These are phyloP conservation scores for Dryoscopus gambensis DNA, from an alignment of 2,113 vertebrate species.

Conservation along the genomic window DNA sequence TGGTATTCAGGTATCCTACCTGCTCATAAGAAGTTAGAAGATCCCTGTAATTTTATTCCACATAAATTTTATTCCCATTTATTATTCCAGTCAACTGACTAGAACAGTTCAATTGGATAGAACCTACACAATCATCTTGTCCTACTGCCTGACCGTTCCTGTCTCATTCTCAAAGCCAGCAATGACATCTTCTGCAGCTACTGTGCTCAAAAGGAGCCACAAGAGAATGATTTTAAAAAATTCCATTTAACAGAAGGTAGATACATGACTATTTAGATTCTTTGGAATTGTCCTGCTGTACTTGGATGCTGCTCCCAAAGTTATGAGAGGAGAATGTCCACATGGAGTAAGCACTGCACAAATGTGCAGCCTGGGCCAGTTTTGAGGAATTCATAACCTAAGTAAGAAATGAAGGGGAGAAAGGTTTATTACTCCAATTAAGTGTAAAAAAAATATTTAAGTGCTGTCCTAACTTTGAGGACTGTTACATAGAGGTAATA, in stretches of 20 bases:
- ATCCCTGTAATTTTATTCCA: neutral
- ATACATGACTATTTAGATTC: neutral
- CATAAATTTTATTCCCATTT: neutral
- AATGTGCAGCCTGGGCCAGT: neutral
- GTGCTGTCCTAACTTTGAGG: neutral
- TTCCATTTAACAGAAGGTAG: neutral
- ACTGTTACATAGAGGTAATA: neutral
- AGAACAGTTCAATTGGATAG: neutral
- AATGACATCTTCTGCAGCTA: neutral
- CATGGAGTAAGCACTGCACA: neutral
- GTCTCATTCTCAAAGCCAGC: neutral
- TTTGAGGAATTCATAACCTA: neutral
- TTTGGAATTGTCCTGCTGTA: neutral
- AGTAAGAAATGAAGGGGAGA: neutral
- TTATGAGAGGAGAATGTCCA: neutral
- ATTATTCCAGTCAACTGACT: neutral
- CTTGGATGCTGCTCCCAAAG: neutral
- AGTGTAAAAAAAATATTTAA: neutral
- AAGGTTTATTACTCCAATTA: neutral
- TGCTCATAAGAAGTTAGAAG: neutral
- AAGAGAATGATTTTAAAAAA: accelerated
- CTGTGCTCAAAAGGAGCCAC: neutral
- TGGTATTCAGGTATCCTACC: neutral
- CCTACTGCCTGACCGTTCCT: neutral
- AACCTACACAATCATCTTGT: neutral